Evolutionary conservation across 2,888 invertebrate genomes (phyloP), one percentile per base, ranked within the genome.

Genomic region (Drosophila algonquin): DNA sequence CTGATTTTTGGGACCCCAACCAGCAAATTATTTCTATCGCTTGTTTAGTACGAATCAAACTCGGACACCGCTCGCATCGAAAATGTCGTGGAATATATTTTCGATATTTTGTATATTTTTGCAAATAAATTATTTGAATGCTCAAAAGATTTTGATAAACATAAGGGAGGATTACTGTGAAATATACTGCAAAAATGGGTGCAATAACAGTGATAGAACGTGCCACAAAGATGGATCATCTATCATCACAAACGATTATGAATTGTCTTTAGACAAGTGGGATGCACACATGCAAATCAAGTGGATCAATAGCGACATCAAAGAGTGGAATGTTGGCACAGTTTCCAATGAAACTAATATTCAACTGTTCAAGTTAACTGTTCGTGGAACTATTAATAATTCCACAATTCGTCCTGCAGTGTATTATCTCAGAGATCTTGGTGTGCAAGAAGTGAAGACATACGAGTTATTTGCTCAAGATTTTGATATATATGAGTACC

Each of bases 401-500:
- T 14, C 14, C 5, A 40, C 40, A 40, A 14, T 40, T 40, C 14
- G 40, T 40, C 40, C 40, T 2, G 14, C 4, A 6, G 7, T n/a
- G 2, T n/a, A 40, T n/a, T 40, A 40, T n/a, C 40, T 40, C 14
- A 7, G 5, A 40, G 1, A 14, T 2, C 14, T 40, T 40, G 40
- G 14, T 14, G 40, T 40, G 7, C 14, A 40, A n/a, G 40, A 14
- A 40, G 14, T 2, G 6, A 5, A 0, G 2, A 1, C 0, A 2
- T 40, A 40, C 7, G n/a, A 0, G n/a, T 7, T 40, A 1, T 1
- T 0, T n/a, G 2, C 0, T 7, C 2, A 0, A 7, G 32, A 3
- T 32, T 40, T n/a, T 7, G 0, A 1, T 7, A 0, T 10, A 35
- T 0, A 0, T 12, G 40, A 40, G 14, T 0, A 0, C 1, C 0